Conservation (phyloP, 2,888 invertebrate genomes). For the Enchytraeus crypticus region DNA sequence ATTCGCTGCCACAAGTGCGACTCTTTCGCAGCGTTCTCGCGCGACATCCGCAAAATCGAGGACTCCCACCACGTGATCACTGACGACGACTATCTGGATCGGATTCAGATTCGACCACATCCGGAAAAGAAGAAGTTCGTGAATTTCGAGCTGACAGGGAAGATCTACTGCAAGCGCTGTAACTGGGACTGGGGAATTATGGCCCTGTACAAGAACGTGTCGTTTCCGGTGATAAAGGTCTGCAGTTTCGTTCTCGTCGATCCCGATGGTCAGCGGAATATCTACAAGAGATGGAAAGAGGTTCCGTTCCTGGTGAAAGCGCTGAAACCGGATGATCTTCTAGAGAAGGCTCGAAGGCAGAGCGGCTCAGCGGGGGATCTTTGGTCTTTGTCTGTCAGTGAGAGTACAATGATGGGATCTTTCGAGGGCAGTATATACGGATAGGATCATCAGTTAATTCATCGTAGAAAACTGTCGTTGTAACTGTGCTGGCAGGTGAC, state of each 20-base stretch:
- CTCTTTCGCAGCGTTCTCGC: conserved; percentile 32
- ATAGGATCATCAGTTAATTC: too few species aligned
- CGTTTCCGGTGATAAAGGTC: conserved; percentile 26
- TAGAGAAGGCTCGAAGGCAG: too few species aligned
- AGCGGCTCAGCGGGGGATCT: too few species aligned
- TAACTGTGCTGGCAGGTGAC: too few species aligned
- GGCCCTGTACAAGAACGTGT: conserved; percentile 19
- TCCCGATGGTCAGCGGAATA: background rate
- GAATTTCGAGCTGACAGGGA: conserved; percentile 22
- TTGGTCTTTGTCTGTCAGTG: too few species aligned
- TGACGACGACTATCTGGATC: conserved; percentile 24
- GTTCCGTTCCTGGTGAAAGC: conserved; percentile 23
- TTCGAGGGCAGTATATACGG: too few species aligned
- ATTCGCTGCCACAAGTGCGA: conserved; percentile 36
- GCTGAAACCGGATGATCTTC: conserved; percentile 13
- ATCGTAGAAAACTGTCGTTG: too few species aligned
- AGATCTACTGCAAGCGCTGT: conserved; percentile 27
- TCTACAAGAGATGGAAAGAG: conserved; percentile 27
- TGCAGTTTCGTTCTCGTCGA: conserved; percentile 22
- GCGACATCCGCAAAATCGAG: conserved; percentile 33
- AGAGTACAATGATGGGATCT: too few species aligned
- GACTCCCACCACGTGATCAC: conserved; percentile 34
- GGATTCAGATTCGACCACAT: conserved; percentile 17
- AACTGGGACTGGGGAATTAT: conserved; percentile 26
- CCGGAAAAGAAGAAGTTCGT: conserved; percentile 10